Conservation (phyloP, 2,888 invertebrate species). For the Ichneumoninae sp. region DNA sequence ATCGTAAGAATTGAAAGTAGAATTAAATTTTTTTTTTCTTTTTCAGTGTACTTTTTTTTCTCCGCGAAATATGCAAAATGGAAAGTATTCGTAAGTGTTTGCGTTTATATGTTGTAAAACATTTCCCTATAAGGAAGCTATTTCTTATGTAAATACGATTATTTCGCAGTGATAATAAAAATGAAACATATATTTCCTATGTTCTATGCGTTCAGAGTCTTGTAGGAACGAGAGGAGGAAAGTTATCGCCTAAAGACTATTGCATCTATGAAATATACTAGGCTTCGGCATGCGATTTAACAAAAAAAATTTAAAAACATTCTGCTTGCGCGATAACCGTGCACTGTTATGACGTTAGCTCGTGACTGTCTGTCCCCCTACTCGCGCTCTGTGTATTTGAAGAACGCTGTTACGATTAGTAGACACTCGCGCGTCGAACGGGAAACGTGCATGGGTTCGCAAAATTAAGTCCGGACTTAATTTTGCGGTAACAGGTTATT, state of each 20-base stretch:
- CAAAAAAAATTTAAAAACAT: constrained; percentile 5
- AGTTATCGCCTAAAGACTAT: neutral
- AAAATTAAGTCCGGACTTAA: neutral
- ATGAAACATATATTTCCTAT: neutral
- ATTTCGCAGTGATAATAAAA: neutral
- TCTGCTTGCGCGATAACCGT: constrained; percentile 22
- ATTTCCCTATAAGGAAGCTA: neutral
- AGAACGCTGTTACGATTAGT: constrained; percentile 50
- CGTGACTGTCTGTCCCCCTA: constrained; percentile 6
- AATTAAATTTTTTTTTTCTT: neutral
- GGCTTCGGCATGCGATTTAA: neutral
- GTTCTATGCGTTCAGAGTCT: neutral
- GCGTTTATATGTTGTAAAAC: neutral
- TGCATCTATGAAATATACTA: neutral
- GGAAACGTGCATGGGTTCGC: constrained; percentile 15
- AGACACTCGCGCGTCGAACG: constrained; percentile 43
- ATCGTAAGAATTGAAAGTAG: too few species aligned
- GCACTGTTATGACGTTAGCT: neutral
- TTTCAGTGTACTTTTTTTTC: neutral
- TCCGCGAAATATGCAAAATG: neutral
- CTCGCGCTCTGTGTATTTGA: constrained; percentile 7
- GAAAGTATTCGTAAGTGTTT: neutral
- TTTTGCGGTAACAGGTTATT: neutral
- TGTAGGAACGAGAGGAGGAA: neutral
- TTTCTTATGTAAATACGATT: neutral